phyloP scores from a whole-genome alignment of 2,113 vertebrate genomes.

The Agapornis roseicollis region DNA sequence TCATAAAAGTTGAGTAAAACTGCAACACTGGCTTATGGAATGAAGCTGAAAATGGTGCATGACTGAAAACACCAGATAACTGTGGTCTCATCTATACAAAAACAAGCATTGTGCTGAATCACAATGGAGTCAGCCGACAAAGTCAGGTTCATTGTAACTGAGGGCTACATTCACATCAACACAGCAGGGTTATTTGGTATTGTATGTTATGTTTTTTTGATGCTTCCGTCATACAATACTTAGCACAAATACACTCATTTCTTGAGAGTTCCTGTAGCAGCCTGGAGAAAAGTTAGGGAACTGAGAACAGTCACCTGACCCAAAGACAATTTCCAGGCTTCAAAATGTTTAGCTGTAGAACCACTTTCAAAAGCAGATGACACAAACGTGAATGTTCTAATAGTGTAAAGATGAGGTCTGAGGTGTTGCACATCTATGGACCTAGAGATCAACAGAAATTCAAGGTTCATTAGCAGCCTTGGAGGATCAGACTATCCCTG shows the following conservation, averaged over 20 bases:
- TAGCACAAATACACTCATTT: background rate
- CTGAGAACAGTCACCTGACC: background rate
- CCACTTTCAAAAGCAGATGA: background rate
- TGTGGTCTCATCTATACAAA: background rate
- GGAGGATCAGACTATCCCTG: background rate
- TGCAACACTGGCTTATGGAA: background rate
- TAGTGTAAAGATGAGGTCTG: background rate
- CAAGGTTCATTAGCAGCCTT: background rate
- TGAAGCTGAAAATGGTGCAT: background rate
- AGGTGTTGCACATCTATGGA: background rate
- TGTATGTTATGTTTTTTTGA: background rate
- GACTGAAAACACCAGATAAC: background rate
- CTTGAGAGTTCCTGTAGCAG: background rate
- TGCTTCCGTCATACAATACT: background rate
- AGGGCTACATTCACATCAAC: background rate
- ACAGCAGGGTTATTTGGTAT: background rate
- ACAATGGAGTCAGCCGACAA: background rate
- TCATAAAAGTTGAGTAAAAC: background rate
- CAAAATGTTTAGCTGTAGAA: background rate
- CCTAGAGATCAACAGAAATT: background rate
- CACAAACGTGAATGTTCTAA: background rate
- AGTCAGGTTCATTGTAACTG: background rate
- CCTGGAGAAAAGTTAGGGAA: background rate
- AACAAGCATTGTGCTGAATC: background rate
- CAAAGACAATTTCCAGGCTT: background rate